Conservation (phyloP, 2,797 vertebrate species). For the Ctenopoma multispine region DNA sequence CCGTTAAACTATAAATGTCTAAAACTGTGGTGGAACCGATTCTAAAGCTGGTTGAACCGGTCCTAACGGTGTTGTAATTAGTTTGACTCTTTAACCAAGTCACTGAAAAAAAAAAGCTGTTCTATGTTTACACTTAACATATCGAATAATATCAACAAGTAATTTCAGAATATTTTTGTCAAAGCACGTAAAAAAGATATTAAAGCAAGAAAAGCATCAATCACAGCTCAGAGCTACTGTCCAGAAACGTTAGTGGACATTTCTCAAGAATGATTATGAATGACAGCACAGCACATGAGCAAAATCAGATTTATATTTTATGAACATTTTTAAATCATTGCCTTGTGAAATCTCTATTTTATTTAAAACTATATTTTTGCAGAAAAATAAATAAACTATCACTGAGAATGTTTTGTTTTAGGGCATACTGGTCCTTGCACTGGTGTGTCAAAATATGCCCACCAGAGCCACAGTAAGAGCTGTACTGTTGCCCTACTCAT, state of each 20-base stretch:
- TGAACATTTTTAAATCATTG: constrained; percentile 4
- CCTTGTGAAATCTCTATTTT: not conserved
- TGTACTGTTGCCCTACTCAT: not conserved
- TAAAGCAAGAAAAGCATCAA: not conserved
- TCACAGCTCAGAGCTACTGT: not conserved
- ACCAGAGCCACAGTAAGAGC: not conserved
- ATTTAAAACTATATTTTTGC: not conserved
- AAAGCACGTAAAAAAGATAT: not conserved
- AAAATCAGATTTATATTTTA: constrained; percentile 16
- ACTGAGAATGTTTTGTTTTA: not conserved
- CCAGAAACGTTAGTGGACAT: not conserved
- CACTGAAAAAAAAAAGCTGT: not conserved
- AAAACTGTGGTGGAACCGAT: not conserved
- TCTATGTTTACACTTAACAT: not conserved
- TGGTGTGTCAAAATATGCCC: not conserved
- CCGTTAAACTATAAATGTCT: not conserved
- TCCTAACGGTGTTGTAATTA: too few species aligned
- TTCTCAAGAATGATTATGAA: constrained; percentile 6
- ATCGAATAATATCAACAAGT: not conserved
- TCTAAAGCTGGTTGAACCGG: not conserved
- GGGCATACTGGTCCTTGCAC: not conserved
- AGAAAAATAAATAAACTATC: not conserved
- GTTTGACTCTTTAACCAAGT: too few species aligned
- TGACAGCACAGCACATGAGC: too few species aligned
- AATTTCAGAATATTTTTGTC: not conserved